A percentile compares a stretch with the other conserved stretches of the same genome.
Conservation (phyloP, 92 coral and sea anemone genomes). For the Desmophyllum pertusum region DNA sequence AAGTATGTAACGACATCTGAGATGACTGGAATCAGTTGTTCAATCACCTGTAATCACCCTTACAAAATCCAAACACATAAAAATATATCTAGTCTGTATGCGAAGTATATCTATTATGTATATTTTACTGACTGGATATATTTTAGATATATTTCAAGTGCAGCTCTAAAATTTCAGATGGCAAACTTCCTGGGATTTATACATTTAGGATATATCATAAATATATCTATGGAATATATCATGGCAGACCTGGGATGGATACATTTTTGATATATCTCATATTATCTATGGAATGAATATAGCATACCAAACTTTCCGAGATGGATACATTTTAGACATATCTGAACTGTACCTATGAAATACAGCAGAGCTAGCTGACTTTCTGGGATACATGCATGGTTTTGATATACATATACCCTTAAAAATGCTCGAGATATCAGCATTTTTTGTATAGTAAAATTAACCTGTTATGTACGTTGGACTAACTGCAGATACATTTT, state of each 20-base stretch:
- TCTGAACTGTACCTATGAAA: not conserved
- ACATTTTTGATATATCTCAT: too few species aligned
- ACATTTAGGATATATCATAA: not conserved
- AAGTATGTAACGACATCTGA: too few species aligned
- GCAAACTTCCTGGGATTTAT: slow-evolving; percentile 7
- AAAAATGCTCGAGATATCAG: too few species aligned
- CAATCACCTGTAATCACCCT: too few species aligned
- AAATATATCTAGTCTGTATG: slow-evolving; percentile 18
- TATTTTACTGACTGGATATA: not conserved
- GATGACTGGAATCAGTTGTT: too few species aligned
- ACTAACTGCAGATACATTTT: too few species aligned
- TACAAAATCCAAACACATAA: slow-evolving; percentile 8
- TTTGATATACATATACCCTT: too few species aligned
- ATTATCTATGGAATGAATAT: too few species aligned
- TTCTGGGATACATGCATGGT: too few species aligned
- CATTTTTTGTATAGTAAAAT: too few species aligned
- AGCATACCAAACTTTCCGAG: not conserved
- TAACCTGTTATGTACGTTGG: too few species aligned
- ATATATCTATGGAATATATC: slow-evolving; percentile 5
- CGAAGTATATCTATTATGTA: not conserved
- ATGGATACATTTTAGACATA: slow-evolving; percentile 5
- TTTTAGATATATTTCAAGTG: not conserved
- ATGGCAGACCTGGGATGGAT: not conserved
- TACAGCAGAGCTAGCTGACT: too few species aligned
- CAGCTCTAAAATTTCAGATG: slow-evolving; percentile 3